A percentile compares a stretch with the other conserved stretches of the same genome.
These are phyloP conservation scores for Pseudeuparius sepicola DNA, from an alignment of 2,888 invertebrate genomes.

Conservation along the genomic window DNA sequence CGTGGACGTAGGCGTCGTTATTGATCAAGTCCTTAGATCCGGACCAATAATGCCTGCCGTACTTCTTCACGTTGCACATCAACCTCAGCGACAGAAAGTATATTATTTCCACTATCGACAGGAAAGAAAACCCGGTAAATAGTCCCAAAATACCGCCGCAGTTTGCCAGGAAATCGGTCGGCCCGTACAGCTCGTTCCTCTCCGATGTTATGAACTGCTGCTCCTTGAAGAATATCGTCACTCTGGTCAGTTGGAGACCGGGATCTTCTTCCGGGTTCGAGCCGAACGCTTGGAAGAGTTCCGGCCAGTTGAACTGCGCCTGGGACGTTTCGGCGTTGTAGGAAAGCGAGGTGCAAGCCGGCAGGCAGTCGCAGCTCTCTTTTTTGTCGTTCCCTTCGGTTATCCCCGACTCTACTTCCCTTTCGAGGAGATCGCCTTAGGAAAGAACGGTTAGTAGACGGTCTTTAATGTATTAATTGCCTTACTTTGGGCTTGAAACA, in stretches of 20 bases:
- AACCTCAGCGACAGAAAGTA: slow-evolving; percentile 47
- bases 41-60: slow-evolving; percentile 38
- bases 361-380: slow-evolving; percentile 47
- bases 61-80: slow-evolving; percentile 41
- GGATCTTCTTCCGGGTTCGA: slow-evolving; percentile 33
- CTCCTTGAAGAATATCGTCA: slow-evolving; percentile 63
- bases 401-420: slow-evolving; percentile 42
- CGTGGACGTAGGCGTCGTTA: slow-evolving; percentile 30
- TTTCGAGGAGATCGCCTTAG: slow-evolving; percentile 44
- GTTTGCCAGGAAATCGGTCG: slow-evolving; percentile 47
- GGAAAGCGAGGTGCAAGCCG: slow-evolving; percentile 57
- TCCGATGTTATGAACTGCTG: slow-evolving; percentile 47
- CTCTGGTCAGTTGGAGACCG: slow-evolving; percentile 47
- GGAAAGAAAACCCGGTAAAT: slow-evolving; percentile 54
- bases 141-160: slow-evolving; percentile 49
- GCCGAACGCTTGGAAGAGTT: slow-evolving; percentile 46
- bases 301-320: slow-evolving; percentile 55
- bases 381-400: slow-evolving; percentile 18
- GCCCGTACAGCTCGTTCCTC: slow-evolving; percentile 47
- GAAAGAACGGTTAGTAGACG: slow-evolving; percentile 14
- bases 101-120: slow-evolving; percentile 51
- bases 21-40: slow-evolving; percentile 30
- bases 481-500: slow-evolving; percentile 47
- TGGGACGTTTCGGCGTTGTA: slow-evolving; percentile 67
- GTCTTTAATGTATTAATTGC: too few relatives aligned